Conservation (phyloP, 2,888 invertebrate species). For the Platycheirus albimanus region DNA sequence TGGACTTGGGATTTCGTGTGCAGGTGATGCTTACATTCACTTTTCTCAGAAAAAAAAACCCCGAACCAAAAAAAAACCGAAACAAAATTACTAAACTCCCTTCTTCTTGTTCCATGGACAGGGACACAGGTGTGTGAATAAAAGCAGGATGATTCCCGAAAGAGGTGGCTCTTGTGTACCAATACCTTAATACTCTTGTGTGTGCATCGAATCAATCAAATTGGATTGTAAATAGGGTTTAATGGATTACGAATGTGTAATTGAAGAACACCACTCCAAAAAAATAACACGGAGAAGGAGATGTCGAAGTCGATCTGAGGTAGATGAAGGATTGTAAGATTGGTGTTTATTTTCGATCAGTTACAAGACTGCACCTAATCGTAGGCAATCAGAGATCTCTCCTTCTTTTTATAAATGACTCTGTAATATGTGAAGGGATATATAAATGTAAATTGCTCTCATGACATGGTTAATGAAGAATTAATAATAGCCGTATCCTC, state of each 20-base stretch:
- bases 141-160: conserved; percentile 18
- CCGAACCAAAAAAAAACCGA: no score
- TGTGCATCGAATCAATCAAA: conserved; percentile 72
- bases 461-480: conserved; percentile 61
- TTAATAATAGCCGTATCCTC: conserved; percentile 21
- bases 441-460: conserved; percentile 61
- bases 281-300: no score
- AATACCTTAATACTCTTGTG: conserved; percentile 1
- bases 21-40: conserved; percentile 31
- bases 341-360: conserved; percentile 57
- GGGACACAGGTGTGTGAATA: conserved; percentile 5
- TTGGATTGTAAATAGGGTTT: conserved; percentile 70
- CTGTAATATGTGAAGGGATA: no score
- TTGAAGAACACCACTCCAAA: conserved; percentile 15
- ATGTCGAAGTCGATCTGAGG: conserved; percentile 21
- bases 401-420: background rate
- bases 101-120: background rate
- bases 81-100: background rate
- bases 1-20: conserved; percentile 18
- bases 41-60: conserved; percentile 10
- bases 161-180: conserved; percentile 15
- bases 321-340: conserved; percentile 9
- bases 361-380: conserved; percentile 60
- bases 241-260: conserved; percentile 69
- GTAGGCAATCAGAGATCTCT: conserved; percentile 40